Evolutionary conservation across 2,888 invertebrate species (phyloP), one percentile per base, ranked within the genome.

Genomic region (Agrochola macilenta): DNA sequence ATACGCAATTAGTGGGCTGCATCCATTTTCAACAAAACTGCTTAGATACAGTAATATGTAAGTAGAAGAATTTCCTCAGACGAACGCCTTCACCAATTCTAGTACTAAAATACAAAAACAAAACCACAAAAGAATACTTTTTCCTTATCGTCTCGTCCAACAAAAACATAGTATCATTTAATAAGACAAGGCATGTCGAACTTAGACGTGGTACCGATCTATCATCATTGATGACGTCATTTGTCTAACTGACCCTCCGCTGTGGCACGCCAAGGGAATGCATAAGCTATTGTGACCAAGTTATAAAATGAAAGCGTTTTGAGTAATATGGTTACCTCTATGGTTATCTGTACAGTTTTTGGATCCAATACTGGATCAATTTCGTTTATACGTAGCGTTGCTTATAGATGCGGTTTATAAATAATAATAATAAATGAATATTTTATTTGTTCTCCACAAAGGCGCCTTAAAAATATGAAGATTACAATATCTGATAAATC

Each of bases 221-320:
- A 81, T 92, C 90, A 89, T 88, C 85, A 91, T 91, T 89, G 91
- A 92, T 91, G 92, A 91, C 88, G 89, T 89, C 89, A 92, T 92
- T 92, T 91, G 90, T 92, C 91, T 89, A 86, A 90, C 91, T 92
- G 90, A 91, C 92, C 91, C 88, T 83, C 43, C 66, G 68, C 61
- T 68, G 76, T 75, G 84, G 78, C 69, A 86, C 87, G 88, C 85
- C 81, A 74, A 76, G 74, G 73, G 91, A 89, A 90, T 90, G 82
- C 76, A 87, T 79, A 81, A 82, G 46, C 46, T 72, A 60, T 63
- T 64, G 61, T 57, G 54, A 14, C 5, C 9, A 60, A 83, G 71
- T 39, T 9, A 60, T 35, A n/a, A 1, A 14, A 30, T 26, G 5
- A 3, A 0, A 70, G 70, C 68, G 74, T 8, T 52, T 63, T n/a